A percentile compares a stretch with the other conserved stretches of the same genome.
phyloP scores from a whole-genome alignment of 2,888 invertebrate species.

The Copidosoma aretas region DNA sequence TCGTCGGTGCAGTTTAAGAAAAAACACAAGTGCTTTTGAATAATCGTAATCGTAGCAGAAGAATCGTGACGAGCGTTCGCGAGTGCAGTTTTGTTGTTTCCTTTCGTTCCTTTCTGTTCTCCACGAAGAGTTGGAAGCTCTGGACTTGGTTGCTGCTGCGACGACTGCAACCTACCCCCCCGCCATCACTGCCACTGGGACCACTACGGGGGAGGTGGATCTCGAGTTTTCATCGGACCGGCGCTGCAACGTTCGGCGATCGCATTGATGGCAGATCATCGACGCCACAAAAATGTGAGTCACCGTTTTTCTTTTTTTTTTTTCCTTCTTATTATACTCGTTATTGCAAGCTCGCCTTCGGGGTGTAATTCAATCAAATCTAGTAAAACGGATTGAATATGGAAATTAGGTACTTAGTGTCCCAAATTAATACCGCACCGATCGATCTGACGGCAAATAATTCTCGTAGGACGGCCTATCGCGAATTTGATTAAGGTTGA shows the following conservation, averaged over 20 bases:
- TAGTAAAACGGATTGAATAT: no score
- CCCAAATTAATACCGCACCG: no score
- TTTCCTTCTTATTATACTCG: background rate
- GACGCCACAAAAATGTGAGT: conserved; percentile 62
- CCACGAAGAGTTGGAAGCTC: background rate
- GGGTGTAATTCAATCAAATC: no score
- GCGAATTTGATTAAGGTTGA: no score
- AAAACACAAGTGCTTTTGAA: background rate
- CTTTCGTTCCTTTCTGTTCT: background rate
- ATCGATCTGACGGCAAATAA: no score
- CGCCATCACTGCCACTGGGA: no score
- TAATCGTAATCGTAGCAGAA: background rate
- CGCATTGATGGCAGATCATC: conserved; percentile 61
- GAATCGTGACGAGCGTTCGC: conserved; percentile 8
- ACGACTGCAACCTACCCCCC: no score
- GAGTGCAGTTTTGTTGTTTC: background rate
- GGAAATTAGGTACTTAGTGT: no score
- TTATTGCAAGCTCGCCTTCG: no score
- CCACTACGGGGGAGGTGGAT: conserved; percentile 1
- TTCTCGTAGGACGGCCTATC: no score
- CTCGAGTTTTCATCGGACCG: background rate
- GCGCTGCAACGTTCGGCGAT: conserved; percentile 21
- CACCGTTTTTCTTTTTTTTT: background rate
- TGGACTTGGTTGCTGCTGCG: no score
- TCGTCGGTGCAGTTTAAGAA: conserved; percentile 39